Conservation (phyloP, 2,797 vertebrate genomes). For the Sternotherus odoratus region DNA sequence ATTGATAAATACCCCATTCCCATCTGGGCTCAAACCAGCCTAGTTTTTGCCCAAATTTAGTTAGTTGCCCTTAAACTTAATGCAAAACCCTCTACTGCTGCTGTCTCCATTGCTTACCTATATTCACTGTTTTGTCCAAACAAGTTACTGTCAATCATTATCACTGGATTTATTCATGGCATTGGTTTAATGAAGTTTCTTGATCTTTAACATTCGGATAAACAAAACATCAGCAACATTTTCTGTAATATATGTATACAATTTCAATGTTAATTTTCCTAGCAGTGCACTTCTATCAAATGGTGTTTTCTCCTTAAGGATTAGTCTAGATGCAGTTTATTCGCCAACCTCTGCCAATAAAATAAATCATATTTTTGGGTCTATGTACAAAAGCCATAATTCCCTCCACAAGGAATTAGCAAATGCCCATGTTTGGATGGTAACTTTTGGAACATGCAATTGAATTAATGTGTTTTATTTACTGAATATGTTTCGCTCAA, state of each 20-base stretch:
- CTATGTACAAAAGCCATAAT: not conserved
- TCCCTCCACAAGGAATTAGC: conserved; percentile 41
- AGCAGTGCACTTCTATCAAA: not conserved
- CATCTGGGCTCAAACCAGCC: not conserved
- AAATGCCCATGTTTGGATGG: conserved; percentile 12
- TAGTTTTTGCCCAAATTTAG: conserved; percentile 11
- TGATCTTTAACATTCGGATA: not conserved
- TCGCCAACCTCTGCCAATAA: not conserved
- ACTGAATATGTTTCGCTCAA: not conserved
- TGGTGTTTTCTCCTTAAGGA: not conserved
- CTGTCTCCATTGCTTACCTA: not conserved
- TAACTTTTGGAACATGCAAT: conserved; percentile 10
- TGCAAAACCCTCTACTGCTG: not conserved
- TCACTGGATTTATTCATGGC: not conserved
- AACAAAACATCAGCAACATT: not conserved
- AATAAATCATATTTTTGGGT: not conserved
- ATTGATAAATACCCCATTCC: not conserved
- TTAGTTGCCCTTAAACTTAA: conserved; percentile 10
- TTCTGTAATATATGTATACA: not conserved
- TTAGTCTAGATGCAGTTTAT: not conserved
- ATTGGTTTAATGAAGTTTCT: not conserved
- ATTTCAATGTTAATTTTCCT: not conserved
- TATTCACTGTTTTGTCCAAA: not conserved
- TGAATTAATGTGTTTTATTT: conserved; percentile 54
- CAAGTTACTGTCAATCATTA: not conserved